Evolutionary conservation across 1,140 invertebrate species (phyloP).

Genomic region (Microplitis demolitor): DNA sequence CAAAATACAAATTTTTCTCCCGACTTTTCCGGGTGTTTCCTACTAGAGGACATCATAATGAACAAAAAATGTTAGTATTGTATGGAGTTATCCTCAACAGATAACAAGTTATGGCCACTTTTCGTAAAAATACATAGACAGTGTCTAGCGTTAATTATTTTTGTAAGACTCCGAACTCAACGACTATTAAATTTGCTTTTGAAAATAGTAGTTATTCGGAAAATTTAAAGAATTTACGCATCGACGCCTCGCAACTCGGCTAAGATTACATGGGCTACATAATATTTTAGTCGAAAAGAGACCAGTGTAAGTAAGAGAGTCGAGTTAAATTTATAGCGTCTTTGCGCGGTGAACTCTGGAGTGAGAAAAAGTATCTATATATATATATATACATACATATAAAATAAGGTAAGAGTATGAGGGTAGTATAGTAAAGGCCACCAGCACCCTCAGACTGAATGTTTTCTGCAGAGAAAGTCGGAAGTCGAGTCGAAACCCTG

Average conservation of each 20-base stretch:
- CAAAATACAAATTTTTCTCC: no score
- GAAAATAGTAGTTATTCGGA: not conserved
- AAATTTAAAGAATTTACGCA: conserved; percentile 17
- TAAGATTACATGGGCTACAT: conserved; percentile 47
- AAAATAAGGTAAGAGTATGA: no score
- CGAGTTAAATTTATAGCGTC: conserved; percentile 59
- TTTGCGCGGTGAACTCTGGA: conserved; percentile 39
- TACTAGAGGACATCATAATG: no score
- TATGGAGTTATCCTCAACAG: no score
- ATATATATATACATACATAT: no score
- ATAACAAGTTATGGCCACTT: no score
- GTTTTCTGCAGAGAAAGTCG: conserved; percentile 62
- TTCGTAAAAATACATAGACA: no score
- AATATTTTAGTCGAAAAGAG: no score
- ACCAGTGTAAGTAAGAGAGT: not conserved
- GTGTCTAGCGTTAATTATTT: not conserved
- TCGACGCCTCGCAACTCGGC: conserved; percentile 23
- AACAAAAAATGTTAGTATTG: no score
- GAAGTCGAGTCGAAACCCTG: conserved; percentile 57
- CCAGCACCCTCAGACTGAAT: conserved; percentile 53
- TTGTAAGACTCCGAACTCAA: not conserved
- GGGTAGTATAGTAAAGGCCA: conserved; percentile 38
- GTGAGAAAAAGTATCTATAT: conserved; percentile 16
- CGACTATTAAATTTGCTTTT: no score
- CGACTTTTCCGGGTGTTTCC: no score